These are phyloP conservation scores for Sciaenops ocellatus DNA, from an alignment of 2,797 vertebrate species.

Conservation along the genomic window DNA sequence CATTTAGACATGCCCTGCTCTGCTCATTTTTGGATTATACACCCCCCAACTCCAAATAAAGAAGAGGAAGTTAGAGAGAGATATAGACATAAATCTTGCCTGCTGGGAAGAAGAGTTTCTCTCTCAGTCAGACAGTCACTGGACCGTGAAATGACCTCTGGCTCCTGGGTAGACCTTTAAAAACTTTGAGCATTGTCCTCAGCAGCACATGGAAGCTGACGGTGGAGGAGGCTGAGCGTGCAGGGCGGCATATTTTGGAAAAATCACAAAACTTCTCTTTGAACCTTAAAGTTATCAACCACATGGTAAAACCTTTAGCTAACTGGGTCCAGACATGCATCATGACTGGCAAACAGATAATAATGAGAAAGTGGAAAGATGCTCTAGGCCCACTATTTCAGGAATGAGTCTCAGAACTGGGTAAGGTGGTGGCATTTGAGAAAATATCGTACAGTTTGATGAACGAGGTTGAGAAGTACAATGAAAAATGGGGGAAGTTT, in stretches of 20 bases:
- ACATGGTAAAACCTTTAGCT: no score
- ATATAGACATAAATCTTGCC: background rate
- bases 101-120: background rate
- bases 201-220: background rate
- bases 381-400: no score
- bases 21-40: background rate
- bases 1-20: constrained; percentile 4
- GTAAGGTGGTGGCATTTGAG: no score
- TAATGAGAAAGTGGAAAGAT: no score
- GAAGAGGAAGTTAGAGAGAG: background rate
- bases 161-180: constrained; percentile 9
- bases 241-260: background rate
- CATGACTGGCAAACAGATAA: no score
- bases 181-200: constrained; percentile 6
- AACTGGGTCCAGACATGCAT: no score
- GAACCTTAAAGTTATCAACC: no score
- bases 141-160: constrained; percentile 29
- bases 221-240: background rate
- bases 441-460: no score
- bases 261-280: background rate
- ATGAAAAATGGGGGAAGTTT: no score
- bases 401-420: no score
- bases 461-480: no score
- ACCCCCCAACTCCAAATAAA: background rate
- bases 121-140: constrained; percentile 9